Evolutionary conservation across 2,888 invertebrate genomes (phyloP), one percentile per base, ranked within the genome.

Genomic region (Epistrophella euchroma): DNA sequence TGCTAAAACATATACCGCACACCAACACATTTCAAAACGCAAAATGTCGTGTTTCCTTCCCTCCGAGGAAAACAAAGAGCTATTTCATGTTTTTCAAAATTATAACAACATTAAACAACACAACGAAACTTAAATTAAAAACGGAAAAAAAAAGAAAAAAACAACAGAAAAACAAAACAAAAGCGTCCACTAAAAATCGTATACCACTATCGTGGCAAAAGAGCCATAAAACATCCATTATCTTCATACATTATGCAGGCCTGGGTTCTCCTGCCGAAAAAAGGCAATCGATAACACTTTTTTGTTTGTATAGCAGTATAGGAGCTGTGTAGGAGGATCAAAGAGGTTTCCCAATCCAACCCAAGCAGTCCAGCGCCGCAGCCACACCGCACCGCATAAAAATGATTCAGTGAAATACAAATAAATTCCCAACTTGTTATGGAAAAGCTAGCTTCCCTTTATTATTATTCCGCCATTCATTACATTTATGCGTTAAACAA

Each of bases 391-490:
- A 25, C 35, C 28, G 11, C 4, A 32, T 9, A 32, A 55, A 45
- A 60, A 66, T 62, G 56, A 60, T 66, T 78, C 55, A 55, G 37
- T 50, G 35, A 62, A 58, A 50, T 58, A 43, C 76, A 50, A 73
- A 83, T 64, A 52, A 68, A 52, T 35, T 45, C 47, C 58, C 55
- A 22, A 75, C 81, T 86, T 77, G 56, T 70, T 75, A 40, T 58
- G 58, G 50, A 73, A 77, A 70, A 50, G 50, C 50, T 70, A 74
- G 73, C 64, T 71, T 43, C 71, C 71, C 77, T n/a, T n/a, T n/a
- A 78, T 86, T 82, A 86, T 77, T 77, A 86, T 86, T 82, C 71
- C 71, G 19, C 74, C 74, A 77, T 77, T 82, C 82, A 78, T 86
- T 70, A 71, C 68, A 82, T 77, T 81, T 86, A 86, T 82, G 86